A percentile compares a stretch with the other conserved stretches of the same genome.
Evolutionary conservation across 2,888 invertebrate species (phyloP).

Genomic region (Trichogramma dendrolimi): DNA sequence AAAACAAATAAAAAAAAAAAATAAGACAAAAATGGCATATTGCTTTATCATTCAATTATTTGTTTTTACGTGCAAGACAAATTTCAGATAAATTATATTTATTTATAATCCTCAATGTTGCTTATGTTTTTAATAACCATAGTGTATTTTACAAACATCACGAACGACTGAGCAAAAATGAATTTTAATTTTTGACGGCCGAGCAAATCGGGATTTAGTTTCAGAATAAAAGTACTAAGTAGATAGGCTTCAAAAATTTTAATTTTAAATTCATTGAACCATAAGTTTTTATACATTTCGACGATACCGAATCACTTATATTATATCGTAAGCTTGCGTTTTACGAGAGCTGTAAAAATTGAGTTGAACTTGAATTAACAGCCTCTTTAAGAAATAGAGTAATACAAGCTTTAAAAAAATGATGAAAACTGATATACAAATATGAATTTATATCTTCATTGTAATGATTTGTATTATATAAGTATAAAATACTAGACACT

Average conservation of each 20-base stretch:
- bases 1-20: slow-evolving; percentile 49
- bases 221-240: slow-evolving; percentile 41
- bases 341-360: slow-evolving; percentile 18
- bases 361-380: slow-evolving; percentile 34
- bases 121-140: slow-evolving; percentile 31
- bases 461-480: slow-evolving; percentile 53
- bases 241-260: slow-evolving; percentile 46
- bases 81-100: slow-evolving; percentile 27
- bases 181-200: slow-evolving; percentile 35
- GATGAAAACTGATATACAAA: slow-evolving; percentile 19
- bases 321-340: slow-evolving; percentile 30
- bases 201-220: slow-evolving; percentile 38
- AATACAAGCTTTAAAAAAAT: neutral
- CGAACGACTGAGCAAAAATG: slow-evolving; percentile 14
- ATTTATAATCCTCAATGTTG: slow-evolving; percentile 38
- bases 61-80: slow-evolving; percentile 33
- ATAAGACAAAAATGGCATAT: slow-evolving; percentile 44
- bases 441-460: slow-evolving; percentile 49
- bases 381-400: slow-evolving; percentile 40
- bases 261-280: slow-evolving; percentile 41
- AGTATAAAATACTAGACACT: slow-evolving; percentile 44
- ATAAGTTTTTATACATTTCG: slow-evolving; percentile 49
- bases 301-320: slow-evolving; percentile 34
- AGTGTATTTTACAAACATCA: slow-evolving; percentile 15
- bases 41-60: slow-evolving; percentile 38